Evolutionary conservation across 2,888 invertebrate species (phyloP), one percentile per base, ranked within the genome.

Genomic region (Himalopsyche tibetana): DNA sequence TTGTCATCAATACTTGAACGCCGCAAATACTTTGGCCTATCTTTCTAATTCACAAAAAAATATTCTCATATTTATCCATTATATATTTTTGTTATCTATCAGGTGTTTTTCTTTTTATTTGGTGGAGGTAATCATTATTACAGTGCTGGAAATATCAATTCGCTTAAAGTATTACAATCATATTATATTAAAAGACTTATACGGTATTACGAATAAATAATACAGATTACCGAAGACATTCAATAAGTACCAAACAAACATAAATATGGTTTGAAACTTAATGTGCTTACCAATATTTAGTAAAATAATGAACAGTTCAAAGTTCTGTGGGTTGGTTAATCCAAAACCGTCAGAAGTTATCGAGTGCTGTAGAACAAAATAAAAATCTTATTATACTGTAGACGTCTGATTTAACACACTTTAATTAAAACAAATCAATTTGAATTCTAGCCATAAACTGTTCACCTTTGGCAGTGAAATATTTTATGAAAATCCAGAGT

Each of bases 71-170:
- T 51, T 51, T 51, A 51, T 51, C 51, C 51, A 15, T 51, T 51
- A 51, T 15, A 51, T 51, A 51, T 51, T 51, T 17, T 74, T 42
- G 85, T 82, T 38, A 80, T 55, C 63, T 85, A 83, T 38, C 36
- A 84, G 87, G 87, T 87, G 84, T 85, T 88, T 89, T 89, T 51
- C 28, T 28, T 89, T 89, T 90, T 91, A 91, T 91, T 90, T 91
- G 91, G 91, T 91, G 91, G 91, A 91, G 89, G 88, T 87, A 90
- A 88, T 90, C 89, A 89, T 88, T 90, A 90, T 91, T 91, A 88
- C 86, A 82, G 84, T 83, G 82, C 85, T 82, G 81, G 80, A 55
- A 40, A 51, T 19, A 56, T 83, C 56, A 86, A 45, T 80, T 82
- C 82, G 69, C 74, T 84, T 82, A 82, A 84, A 89, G 87, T 89